These are phyloP conservation scores for Cryptus armator DNA, from an alignment of 2,888 invertebrate genomes.

Conservation along the genomic window DNA sequence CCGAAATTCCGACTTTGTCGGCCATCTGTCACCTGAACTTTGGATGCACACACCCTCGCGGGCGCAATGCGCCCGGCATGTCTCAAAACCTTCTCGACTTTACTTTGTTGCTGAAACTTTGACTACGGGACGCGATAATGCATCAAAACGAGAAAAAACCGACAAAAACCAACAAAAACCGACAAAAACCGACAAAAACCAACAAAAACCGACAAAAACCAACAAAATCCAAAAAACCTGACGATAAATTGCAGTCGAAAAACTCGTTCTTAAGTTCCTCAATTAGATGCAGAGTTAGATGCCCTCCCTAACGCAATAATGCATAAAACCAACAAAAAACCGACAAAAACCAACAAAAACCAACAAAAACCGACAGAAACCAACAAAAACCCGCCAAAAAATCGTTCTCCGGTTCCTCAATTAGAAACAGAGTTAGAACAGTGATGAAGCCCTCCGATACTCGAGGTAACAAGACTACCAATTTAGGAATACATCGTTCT, in stretches of 20 bases:
- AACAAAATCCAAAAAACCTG: not conserved
- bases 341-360: not conserved
- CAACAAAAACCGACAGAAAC: not conserved
- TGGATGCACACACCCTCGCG: slow-evolving; percentile 34
- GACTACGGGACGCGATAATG: slow-evolving; percentile 64
- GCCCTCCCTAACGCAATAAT: slow-evolving; percentile 53
- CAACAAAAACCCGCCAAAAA: not conserved
- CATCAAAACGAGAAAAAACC: slow-evolving; percentile 23
- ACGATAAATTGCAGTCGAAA: not conserved
- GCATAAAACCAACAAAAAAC: slow-evolving; percentile 21
- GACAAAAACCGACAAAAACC: too few species aligned
- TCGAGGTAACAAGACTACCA: slow-evolving; percentile 19
- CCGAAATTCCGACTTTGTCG: slow-evolving; percentile 74
- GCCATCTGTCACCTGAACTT: slow-evolving; percentile 74
- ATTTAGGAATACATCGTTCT: slow-evolving; percentile 54
- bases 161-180: not conserved
- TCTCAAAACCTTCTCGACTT: slow-evolving; percentile 36
- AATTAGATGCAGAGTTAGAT: not conserved
- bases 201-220: not conserved
- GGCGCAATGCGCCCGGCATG: slow-evolving; percentile 46
- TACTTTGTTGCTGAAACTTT: slow-evolving; percentile 65
- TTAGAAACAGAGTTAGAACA: not conserved
- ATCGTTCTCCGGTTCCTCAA: not conserved
- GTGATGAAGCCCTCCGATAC: not conserved
- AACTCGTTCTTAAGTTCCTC: not conserved